These are phyloP conservation scores for Syrrhaptes paradoxus DNA, from an alignment of 2,113 vertebrate genomes.

Conservation along the genomic window DNA sequence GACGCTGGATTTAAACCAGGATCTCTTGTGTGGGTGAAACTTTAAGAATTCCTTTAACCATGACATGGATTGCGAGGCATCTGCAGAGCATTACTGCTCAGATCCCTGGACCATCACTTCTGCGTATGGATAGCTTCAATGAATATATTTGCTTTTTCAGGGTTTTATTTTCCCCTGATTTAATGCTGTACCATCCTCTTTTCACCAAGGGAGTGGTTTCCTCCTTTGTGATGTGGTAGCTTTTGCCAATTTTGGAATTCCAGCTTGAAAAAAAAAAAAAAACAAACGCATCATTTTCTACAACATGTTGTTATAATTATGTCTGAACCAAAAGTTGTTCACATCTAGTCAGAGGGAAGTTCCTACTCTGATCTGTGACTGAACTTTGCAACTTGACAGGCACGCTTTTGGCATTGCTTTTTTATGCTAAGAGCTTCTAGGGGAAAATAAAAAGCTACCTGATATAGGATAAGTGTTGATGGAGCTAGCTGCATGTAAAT, in stretches of 20 bases:
- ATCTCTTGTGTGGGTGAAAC: slow-evolving; percentile 37
- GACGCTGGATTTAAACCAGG: slow-evolving; percentile 27
- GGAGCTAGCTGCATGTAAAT: not conserved
- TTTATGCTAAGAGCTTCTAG: not conserved
- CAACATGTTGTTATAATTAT: slow-evolving; percentile 23
- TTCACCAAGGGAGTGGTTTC: slow-evolving; percentile 37
- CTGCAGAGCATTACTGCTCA: slow-evolving; percentile 27
- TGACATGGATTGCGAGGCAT: not conserved
- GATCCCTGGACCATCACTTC: not conserved
- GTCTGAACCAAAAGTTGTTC: not conserved
- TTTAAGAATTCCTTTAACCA: slow-evolving; percentile 29
- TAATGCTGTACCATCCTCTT: not conserved
- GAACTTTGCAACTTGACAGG: not conserved
- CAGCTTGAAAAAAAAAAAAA: not conserved
- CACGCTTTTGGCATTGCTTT: not conserved
- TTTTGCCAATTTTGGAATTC: slow-evolving; percentile 26
- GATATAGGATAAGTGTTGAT: not conserved
- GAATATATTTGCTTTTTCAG: not conserved
- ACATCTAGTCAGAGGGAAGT: not conserved
- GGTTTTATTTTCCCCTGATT: slow-evolving; percentile 6
- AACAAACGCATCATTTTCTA: not conserved
- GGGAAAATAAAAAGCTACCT: not conserved
- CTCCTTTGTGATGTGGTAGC: slow-evolving; percentile 44
- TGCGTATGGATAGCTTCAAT: not conserved
- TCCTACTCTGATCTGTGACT: not conserved